Conservation (phyloP, 2,113 vertebrate species). For the Casuarius casuarius region DNA sequence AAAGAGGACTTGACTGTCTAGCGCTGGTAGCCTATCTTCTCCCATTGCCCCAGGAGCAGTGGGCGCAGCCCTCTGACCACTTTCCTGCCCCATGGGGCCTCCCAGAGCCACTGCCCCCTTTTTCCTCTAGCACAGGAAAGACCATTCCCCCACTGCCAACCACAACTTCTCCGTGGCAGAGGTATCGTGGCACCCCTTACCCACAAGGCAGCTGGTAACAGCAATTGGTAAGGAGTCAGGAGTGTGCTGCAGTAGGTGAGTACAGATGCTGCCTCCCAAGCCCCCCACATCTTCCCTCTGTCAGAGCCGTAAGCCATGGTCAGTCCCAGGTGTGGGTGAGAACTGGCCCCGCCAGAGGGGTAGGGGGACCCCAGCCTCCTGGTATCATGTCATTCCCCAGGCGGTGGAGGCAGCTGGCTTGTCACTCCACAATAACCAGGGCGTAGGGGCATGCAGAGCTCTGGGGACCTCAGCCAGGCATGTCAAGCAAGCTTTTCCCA, state of each 20-base stretch:
- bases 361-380: neutral
- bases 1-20: neutral
- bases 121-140: neutral
- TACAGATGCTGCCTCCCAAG: neutral
- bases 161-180: accelerated
- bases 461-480: neutral
- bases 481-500: neutral
- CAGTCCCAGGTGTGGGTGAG: neutral
- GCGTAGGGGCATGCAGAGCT: neutral
- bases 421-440: neutral
- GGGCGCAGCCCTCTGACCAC: neutral
- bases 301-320: neutral
- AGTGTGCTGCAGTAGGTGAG: accelerated
- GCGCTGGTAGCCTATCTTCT: neutral
- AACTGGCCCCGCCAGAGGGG: neutral
- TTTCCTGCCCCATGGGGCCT: neutral
- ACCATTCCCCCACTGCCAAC: neutral
- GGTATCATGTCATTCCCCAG: neutral
- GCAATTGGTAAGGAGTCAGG: neutral
- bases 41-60: neutral
- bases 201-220: neutral
- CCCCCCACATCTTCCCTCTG: neutral
- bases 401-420: neutral
- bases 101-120: neutral
- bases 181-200: neutral